These are phyloP conservation scores for Enteromius paludinosus DNA, from an alignment of 2,797 vertebrate species.

Conservation along the genomic window DNA sequence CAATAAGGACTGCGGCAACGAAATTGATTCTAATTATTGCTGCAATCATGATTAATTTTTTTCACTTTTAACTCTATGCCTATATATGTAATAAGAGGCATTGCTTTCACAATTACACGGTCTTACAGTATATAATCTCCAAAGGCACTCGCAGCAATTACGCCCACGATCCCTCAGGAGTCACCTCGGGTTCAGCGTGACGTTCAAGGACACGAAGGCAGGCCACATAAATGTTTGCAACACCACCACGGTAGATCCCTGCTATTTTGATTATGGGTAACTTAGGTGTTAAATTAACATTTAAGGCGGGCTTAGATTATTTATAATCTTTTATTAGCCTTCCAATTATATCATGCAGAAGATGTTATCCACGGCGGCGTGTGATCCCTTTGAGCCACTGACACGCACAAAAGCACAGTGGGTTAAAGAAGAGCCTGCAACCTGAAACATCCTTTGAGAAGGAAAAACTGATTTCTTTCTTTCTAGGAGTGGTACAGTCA, in stretches of 20 bases:
- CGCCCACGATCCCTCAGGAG: neutral
- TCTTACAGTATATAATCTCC: neutral
- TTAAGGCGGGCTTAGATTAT: neutral
- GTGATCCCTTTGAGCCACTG: neutral
- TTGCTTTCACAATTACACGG: neutral
- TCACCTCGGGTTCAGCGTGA: neutral
- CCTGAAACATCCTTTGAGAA: conserved; percentile 28
- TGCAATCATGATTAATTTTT: neutral
- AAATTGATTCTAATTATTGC: conserved; percentile 16
- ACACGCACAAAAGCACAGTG: conserved; percentile 9
- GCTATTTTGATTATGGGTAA: neutral
- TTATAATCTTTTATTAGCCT: conserved; percentile 14
- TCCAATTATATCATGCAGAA: neutral
- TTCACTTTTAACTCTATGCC: neutral
- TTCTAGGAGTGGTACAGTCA: neutral
- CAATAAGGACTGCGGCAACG: neutral
- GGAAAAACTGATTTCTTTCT: conserved; percentile 26
- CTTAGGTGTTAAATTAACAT: neutral
- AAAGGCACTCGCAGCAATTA: neutral
- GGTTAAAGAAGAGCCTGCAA: conserved; percentile 2
- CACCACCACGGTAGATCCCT: neutral
- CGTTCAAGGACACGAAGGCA: neutral
- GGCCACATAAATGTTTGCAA: neutral
- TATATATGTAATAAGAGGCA: neutral
- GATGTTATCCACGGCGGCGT: neutral